phyloP scores from a whole-genome alignment of 2,888 invertebrate genomes.

The Mayetiola destructor region DNA sequence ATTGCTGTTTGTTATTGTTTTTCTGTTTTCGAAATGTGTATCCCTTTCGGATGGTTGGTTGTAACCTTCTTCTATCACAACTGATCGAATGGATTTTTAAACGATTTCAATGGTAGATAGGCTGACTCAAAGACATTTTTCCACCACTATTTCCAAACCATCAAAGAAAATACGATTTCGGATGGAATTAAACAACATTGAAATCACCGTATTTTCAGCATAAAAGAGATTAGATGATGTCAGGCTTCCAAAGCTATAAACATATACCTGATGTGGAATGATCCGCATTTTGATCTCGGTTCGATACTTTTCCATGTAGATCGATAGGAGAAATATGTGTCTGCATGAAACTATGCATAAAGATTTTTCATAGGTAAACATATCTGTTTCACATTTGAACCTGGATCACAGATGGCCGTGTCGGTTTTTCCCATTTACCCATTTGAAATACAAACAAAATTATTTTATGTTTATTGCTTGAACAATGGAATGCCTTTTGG shows the following conservation, averaged over 20 bases:
- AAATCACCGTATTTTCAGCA: no score
- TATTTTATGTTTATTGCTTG: conserved; percentile 6
- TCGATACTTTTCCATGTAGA: no score
- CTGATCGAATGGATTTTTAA: conserved; percentile 12
- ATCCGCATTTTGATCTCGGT: not conserved
- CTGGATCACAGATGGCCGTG: not conserved
- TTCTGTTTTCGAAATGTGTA: not conserved
- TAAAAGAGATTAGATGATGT: not conserved
- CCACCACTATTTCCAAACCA: not conserved
- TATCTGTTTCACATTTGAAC: not conserved
- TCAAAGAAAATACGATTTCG: not conserved
- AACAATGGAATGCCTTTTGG: not conserved
- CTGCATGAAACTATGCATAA: no score
- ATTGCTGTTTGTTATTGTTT: not conserved
- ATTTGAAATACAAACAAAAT: no score
- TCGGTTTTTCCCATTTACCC: not conserved
- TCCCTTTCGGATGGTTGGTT: not conserved
- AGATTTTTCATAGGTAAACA: no score
- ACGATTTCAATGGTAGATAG: conserved; percentile 8
- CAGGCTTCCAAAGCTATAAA: not conserved
- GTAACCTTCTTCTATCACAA: conserved; percentile 9
- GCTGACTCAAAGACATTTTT: not conserved
- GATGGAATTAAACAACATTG: not conserved
- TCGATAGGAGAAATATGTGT: no score
- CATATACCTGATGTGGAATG: not conserved